Base-by-base conservation (phyloP, 1,140 invertebrate species). In the Aphis gossypii region DNA sequence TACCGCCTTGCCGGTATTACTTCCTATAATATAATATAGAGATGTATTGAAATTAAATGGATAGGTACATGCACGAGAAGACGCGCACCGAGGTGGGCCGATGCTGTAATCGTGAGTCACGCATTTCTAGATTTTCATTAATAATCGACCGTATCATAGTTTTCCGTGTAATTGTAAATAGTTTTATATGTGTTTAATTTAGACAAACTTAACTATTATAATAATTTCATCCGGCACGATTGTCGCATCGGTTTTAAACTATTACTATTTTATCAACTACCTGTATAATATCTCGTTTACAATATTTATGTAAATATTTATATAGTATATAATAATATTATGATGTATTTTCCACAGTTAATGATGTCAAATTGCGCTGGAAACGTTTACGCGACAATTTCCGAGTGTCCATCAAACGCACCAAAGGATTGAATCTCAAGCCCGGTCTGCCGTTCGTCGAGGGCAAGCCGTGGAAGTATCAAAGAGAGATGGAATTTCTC, bases 341-440 rank as follows among this genome's bases (percentile, higher is more conserved):
- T 9, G 6, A 30, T 35, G 2, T 76, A n/a, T 86, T 83, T 21
- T 93, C 30, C 30, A n/a, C 92, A 93, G 92, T 93, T 41, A 93
- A 93, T 18, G 92, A 93, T n/a, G 92, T 93, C 2, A 93, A 93
- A 44, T 83, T 93, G 30, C 68, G 92, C 7, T 93, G 92, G 92
- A 93, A 93, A 44, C 92, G 92, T 38, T 93, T 93, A 44, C 92
- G 92, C 14, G 92, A 93, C 48, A 93, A 93, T 86, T 93, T 93
- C 25, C 82, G 92, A 86, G 92, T 93, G 82, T 93, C 92, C 5
- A 93, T 93, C 82, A 93, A 93, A 93, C 92, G 92, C 7, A 93
- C 92, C 23, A 93, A 93, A 93, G 92, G 92, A 86, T 44, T 93
- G 48, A 93, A 93, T 86, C 92, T 93, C 48, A 93, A 93, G 41